Evolutionary conservation across 2,113 vertebrate genomes (phyloP), one percentile per base, ranked within the genome.

Genomic region (Neolamprologus caudopunctatus): DNA sequence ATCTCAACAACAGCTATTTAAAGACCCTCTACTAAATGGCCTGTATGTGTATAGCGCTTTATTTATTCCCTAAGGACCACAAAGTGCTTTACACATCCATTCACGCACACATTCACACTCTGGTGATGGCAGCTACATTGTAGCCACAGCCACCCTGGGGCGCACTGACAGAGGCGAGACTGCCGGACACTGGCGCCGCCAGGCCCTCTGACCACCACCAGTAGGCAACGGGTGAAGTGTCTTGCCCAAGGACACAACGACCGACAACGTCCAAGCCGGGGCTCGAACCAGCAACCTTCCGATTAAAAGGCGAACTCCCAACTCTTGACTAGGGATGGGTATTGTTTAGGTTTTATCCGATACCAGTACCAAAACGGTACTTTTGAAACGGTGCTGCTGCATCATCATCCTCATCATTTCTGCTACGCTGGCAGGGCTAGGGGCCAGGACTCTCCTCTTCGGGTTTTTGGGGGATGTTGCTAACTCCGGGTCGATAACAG

Each of bases 261-360:
- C 50, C 1, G 1, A 51, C 0, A 51, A 0, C 9, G 19, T 10
- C 9, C 0, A 0, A n/a, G 50, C 50, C 0, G 0, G 9, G 19
- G 0, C 5, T 51, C 9, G 19, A 51, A n/a, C 9, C 1, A 0
- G 17, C 50, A n/a, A 51, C 50, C 17, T 51, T n/a, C 17, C 0
- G 0, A 9, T 51, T 51, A n/a, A 8, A 51, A 51, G 50, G 0
- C 3, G 2, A 51, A 5, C 50, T 50, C 4, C 47, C 47, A 8
- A 50, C 47, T 50, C 40, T 13, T 42, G 40, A 42, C 0, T 42
- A 42, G 40, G 40, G 40, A 42, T 12, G 40, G 40, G 40, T 42
- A 12, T 42, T 1, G 5, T 42, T 42, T 42, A 12, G 3, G 40
- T 42, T 42, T 42, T 42, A 42, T 42, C 40, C 5, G 0, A 42